phyloP scores from a whole-genome alignment of 2,797 vertebrate genomes.

The Lepus oiostolus region DNA sequence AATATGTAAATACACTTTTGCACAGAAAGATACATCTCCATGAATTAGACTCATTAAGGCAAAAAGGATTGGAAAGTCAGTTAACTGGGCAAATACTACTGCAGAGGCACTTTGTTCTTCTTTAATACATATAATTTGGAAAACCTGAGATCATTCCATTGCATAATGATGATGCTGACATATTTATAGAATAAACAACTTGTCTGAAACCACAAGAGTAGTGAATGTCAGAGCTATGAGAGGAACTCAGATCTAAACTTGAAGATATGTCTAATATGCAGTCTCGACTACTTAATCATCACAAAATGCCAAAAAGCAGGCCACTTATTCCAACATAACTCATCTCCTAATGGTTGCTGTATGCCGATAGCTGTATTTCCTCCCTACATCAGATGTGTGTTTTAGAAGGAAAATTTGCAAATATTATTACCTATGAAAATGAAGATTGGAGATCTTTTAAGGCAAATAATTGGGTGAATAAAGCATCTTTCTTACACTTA shows the following conservation, averaged over 20 bases:
- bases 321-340: neutral
- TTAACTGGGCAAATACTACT: slow-evolving; percentile 12
- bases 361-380: neutral
- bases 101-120: slow-evolving; percentile 4
- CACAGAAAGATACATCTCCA: neutral
- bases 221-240: slow-evolving; percentile 19
- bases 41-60: neutral
- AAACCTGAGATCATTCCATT: neutral
- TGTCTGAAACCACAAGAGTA: neutral
- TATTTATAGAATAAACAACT: neutral
- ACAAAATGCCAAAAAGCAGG: slow-evolving; percentile 28
- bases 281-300: neutral
- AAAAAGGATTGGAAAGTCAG: slow-evolving; percentile 32
- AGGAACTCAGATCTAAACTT: neutral
- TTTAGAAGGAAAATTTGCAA: slow-evolving; percentile 51
- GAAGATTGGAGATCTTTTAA: slow-evolving; percentile 41
- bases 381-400: neutral
- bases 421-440: slow-evolving; percentile 12
- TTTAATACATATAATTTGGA: neutral
- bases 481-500: neutral
- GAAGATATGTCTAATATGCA: neutral
- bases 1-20: neutral
- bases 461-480: slow-evolving; percentile 37
- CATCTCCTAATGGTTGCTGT: neutral
- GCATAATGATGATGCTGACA: neutral